A percentile compares a stretch with the other conserved stretches of the same genome.
Evolutionary conservation across 2,113 vertebrate species (phyloP).

Genomic region (Eira barbara): DNA sequence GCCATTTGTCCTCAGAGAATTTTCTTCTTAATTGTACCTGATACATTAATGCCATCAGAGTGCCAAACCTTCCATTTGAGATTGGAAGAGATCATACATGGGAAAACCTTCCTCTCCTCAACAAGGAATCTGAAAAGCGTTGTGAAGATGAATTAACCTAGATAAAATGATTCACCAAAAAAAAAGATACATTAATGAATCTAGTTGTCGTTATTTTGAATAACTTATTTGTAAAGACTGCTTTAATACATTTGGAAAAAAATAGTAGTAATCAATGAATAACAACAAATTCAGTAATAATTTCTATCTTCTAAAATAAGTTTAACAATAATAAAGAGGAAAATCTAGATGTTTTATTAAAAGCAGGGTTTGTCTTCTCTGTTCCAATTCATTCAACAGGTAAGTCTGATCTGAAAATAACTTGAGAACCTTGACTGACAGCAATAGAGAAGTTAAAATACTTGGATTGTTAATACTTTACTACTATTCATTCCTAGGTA

Average conservation of each 20-base stretch:
- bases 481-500: not conserved
- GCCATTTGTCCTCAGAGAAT: not conserved
- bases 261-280: not conserved
- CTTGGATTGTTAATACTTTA: not conserved
- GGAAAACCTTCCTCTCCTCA: not conserved
- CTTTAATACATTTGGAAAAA: not conserved
- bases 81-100: not conserved
- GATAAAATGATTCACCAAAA: not conserved
- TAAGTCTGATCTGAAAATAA: not conserved
- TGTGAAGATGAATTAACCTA: not conserved
- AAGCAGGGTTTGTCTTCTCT: not conserved
- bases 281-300: not conserved
- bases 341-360: not conserved
- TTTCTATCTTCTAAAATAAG: not conserved
- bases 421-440: not conserved
- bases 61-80: not conserved
- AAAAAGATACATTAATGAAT: not conserved
- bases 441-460: not conserved
- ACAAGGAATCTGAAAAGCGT: not conserved
- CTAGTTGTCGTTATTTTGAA: conserved; percentile 1
- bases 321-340: not conserved
- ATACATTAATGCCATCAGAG: not conserved
- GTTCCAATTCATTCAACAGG: not conserved
- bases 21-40: not conserved
- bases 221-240: not conserved